A percentile compares a stretch with the other conserved stretches of the same genome.
Evolutionary conservation across 2,113 vertebrate species (phyloP).

Genomic region (Felis chaus): DNA sequence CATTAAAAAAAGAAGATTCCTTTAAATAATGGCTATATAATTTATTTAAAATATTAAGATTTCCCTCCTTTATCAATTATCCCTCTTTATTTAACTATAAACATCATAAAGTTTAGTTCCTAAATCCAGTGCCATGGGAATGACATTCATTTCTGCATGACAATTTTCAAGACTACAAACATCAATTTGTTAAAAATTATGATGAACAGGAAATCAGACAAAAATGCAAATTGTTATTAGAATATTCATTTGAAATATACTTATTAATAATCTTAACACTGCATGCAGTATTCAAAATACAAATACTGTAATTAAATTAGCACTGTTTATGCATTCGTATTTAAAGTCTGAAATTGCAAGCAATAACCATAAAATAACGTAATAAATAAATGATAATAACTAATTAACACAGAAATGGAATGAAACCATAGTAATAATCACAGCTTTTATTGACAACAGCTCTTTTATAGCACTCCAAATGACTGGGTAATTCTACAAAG

Average conservation of each 20-base stretch:
- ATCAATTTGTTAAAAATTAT: slow-evolving; percentile 60
- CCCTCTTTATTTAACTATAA: neutral
- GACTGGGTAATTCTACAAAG: slow-evolving; percentile 76
- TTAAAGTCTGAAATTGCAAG: slow-evolving; percentile 86
- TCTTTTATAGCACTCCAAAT: slow-evolving; percentile 83
- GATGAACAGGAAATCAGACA: slow-evolving; percentile 52
- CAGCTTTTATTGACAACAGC: slow-evolving; percentile 83
- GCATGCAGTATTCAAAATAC: slow-evolving; percentile 73
- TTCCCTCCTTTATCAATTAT: neutral
- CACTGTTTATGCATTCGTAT: slow-evolving; percentile 84
- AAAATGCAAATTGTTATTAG: slow-evolving; percentile 75
- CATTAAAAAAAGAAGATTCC: neutral
- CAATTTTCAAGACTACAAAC: slow-evolving; percentile 44
- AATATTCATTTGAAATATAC: slow-evolving; percentile 78
- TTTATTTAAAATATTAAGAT: neutral
- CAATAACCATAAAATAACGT: slow-evolving; percentile 85
- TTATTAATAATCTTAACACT: slow-evolving; percentile 77
- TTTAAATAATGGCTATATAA: neutral
- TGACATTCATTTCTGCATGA: slow-evolving; percentile 31
- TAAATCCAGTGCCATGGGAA: neutral
- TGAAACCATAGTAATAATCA: slow-evolving; percentile 72
- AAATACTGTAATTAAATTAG: slow-evolving; percentile 83
- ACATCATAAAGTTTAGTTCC: neutral
- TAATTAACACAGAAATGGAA: slow-evolving; percentile 80
- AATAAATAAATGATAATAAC: slow-evolving; percentile 87